A percentile compares a stretch with the other conserved stretches of the same genome.
Conservation (phyloP, 2,113 vertebrate genomes). For the Syngnathoides biaculeatus region DNA sequence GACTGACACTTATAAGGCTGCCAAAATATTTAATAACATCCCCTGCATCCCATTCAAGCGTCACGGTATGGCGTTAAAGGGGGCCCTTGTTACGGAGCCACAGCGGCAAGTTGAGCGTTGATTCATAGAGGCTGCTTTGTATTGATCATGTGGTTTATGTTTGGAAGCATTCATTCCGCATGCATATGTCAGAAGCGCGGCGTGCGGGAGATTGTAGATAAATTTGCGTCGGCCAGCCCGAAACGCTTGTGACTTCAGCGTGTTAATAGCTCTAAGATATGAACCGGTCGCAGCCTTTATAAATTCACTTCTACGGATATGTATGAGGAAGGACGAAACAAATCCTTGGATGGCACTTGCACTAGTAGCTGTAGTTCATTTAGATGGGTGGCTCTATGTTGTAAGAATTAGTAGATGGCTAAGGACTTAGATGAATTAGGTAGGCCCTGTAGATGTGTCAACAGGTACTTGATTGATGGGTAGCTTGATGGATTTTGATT, state of each 20-base stretch:
- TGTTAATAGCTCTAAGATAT: background rate
- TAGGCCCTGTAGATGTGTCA: background rate
- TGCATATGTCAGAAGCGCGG: background rate
- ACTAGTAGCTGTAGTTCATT: background rate
- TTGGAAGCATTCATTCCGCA: background rate
- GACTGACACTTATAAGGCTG: slow-evolving; percentile 30
- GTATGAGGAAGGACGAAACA: background rate
- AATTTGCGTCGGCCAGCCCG: background rate
- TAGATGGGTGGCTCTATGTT: background rate
- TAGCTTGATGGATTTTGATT: no score
- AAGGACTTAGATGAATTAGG: background rate
- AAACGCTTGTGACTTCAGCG: background rate
- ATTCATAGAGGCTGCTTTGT: background rate
- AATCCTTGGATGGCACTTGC: background rate
- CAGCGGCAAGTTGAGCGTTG: background rate
- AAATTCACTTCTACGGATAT: background rate
- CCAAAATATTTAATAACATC: slow-evolving; percentile 47
- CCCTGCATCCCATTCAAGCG: slow-evolving; percentile 13
- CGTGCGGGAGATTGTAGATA: background rate
- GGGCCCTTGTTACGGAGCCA: background rate
- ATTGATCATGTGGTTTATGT: background rate
- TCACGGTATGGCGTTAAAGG: background rate
- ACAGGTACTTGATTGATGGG: no score
- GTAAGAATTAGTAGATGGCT: background rate
- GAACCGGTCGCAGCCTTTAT: background rate